phyloP scores from a whole-genome alignment of 2,113 vertebrate genomes.

The Amphiprion percula region DNA sequence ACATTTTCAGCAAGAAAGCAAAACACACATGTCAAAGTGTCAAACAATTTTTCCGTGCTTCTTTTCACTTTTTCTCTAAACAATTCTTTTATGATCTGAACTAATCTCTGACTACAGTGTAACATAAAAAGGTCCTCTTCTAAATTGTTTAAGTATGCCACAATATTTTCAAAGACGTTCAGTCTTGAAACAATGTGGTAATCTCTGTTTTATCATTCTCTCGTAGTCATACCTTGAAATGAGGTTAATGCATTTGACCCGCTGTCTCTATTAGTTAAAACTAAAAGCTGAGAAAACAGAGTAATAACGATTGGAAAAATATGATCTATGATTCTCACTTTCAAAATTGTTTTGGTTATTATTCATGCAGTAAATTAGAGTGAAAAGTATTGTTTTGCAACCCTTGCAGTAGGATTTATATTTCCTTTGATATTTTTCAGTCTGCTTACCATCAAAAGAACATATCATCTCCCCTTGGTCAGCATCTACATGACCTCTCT shows the following conservation, averaged over 20 bases:
- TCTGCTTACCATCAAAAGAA: conserved; percentile 35
- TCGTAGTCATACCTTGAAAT: background rate
- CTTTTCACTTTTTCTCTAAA: background rate
- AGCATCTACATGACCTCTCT: conserved; percentile 33
- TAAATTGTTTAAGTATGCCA: background rate
- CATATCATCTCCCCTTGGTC: conserved; percentile 48
- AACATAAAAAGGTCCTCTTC: background rate
- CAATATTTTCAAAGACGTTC: background rate
- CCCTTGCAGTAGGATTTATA: conserved; percentile 18
- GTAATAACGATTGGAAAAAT: background rate
- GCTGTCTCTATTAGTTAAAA: background rate
- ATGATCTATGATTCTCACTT: background rate
- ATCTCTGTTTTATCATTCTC: conserved; percentile 20
- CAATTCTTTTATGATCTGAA: background rate
- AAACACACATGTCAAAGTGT: background rate
- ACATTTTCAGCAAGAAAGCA: background rate
- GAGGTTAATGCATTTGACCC: conserved; percentile 37
- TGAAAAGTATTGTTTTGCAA: conserved; percentile 19
- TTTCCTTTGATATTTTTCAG: conserved; percentile 20
- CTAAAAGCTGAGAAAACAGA: background rate
- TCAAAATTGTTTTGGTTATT: background rate
- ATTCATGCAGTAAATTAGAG: background rate
- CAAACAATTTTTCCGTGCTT: background rate
- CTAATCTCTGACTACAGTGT: background rate
- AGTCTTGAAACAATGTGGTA: conserved; percentile 1